Evolutionary conservation across 1,140 invertebrate species (phyloP), one percentile per base, ranked within the genome.

Genomic region (Lysiphlebus fabarum): DNA sequence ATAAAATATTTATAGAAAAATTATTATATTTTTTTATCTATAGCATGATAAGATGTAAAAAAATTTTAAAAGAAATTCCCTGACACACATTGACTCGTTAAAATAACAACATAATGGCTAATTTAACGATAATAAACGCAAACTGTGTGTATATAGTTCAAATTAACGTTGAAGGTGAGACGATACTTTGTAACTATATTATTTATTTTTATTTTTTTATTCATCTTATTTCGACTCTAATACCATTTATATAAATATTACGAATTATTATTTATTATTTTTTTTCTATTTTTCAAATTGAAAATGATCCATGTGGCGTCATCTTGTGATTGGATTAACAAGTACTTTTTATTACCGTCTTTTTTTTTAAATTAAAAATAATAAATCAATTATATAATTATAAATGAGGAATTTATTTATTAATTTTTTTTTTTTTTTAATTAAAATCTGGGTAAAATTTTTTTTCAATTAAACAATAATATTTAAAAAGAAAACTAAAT

Each of bases 51-150:
- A 26, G 17, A 26, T 26, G 17, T 17, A 26, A 26, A 26, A 26
- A 26, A 26, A 26, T 26, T n/a, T n/a, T 4, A 6, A 38, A 10
- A 48, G n/a, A 11, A 42, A 56, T 43, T 50, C 75, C 72, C 76
- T 80, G 77, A 79, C 78, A 80, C 70, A 80, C 76, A 80, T 80
- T 75, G 72, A 78, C 75, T 80, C 70, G 78, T 80, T 80, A 79
- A 80, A 78, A 78, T 79, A 80, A 80, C 72, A 72, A 80, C 76
- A 76, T 80, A 80, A 80, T 80, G 64, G 75, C 74, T 80, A 80
- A 79, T 80, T 78, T 76, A 78, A 70, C 68, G 76, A 79, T 80
- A 80, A 80, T 78, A 76, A 80, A 71, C 70, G 72, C 71, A 69
- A 76, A 76, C 67, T 67, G 69, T 76, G 17, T 26, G 17, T 26